phyloP scores from a whole-genome alignment of 30 jellyfish, hydroid and myxozoan genomes.

The Pelagia noctiluca region DNA sequence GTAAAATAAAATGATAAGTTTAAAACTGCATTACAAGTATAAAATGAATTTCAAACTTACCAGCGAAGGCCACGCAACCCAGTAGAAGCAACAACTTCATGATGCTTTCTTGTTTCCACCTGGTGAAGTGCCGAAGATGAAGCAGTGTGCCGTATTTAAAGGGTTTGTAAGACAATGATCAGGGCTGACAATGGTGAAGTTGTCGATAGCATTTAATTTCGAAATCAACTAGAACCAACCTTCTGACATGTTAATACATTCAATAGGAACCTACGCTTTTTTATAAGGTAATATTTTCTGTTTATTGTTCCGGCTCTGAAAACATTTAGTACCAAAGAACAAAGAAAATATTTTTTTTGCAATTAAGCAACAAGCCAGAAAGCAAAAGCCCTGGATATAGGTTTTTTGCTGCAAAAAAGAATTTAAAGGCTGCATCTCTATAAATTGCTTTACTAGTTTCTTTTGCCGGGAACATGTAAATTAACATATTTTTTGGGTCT shows the following conservation, averaged over 20 bases:
- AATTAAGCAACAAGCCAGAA: no score
- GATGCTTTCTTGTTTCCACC: slow-evolving; percentile 31
- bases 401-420: no score
- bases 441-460: no score
- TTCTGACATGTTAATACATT: background rate
- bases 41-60: slow-evolving; percentile 12
- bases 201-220: slow-evolving; percentile 14
- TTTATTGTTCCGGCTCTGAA: no score
- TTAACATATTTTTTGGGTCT: no score
- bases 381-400: no score
- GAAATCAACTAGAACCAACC: background rate
- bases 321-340: no score
- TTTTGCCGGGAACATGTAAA: no score
- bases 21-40: background rate
- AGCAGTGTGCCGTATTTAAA: slow-evolving; percentile 12
- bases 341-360: no score
- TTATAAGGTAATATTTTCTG: no score
- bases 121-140: background rate
- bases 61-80: slow-evolving; percentile 57
- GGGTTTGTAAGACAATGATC: slow-evolving; percentile 53
- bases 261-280: no score
- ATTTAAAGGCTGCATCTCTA: no score
- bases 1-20: background rate
- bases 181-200: slow-evolving; percentile 38
- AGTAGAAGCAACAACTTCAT: slow-evolving; percentile 62